Base-by-base conservation (phyloP, 2,113 vertebrate species). In the Podarcis raffonei region DNA sequence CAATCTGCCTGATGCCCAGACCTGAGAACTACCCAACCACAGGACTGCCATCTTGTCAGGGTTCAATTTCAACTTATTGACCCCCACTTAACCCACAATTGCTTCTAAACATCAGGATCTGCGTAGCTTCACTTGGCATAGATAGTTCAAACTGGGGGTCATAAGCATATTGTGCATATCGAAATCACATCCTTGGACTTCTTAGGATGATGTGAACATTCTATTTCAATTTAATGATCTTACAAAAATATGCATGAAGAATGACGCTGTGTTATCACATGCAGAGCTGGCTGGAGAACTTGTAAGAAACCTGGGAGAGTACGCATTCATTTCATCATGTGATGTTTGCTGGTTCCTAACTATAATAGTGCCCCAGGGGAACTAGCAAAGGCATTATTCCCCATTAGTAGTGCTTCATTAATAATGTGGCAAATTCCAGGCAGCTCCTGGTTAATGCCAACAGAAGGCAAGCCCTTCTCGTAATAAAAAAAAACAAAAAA, bases 401-500 rank as follows among this genome's bases (percentile, higher is more conserved):
- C 37, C 4, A 88, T 76, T 88, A 82, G 71, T 76, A 48, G 66
- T 39, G 30, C 57, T 65, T 74, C 80, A 88, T 82, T 81, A 87
- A 74, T 62, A 42, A 81, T 82, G 57, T 65, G 35, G 37, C 57
- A 83, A 74, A 88, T 76, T 75, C 79, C 87, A 88, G 30, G 53
- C 69, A 88, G 71, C 9, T 66, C 39, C 65, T 76, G 20, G 25
- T 18, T 74, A 62, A 25, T 42, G 20, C 48, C 57, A 76, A 48
- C 7, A 23, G 57, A 83, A 88, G 30, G 62, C 20, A 71, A 42
- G 81, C 84, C 3, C 87, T 32, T 84, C 88, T 72, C 87, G 32
- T 30, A 0, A 0, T 86, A 71, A 91, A 87, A 90, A 91, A 91
- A 88, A 91, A 86, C 81, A 85, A 85, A 39, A 4, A 39, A 39